Evolutionary conservation across 30 jellyfish, hydroid and myxozoan genomes (phyloP), one percentile per base, ranked within the genome.

Genomic region (Clytia hemisphaerica): DNA sequence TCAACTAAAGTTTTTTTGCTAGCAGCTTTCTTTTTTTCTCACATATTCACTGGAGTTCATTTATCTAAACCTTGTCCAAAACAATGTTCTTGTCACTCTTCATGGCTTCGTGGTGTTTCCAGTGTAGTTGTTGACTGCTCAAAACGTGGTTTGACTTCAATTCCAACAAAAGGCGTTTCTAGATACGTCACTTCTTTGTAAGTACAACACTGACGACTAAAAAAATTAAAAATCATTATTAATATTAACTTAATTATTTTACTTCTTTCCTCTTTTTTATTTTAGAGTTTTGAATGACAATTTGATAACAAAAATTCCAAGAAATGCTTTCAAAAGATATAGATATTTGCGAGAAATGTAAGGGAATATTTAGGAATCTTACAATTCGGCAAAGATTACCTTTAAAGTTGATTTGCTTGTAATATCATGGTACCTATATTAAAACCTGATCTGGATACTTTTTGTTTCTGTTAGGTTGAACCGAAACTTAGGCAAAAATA

Each of bases 101-200:
- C 97, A 4, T 88, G 97, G 97, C 37, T 88, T 0, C 87, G 97
- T 28, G 94, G 94, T 7, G 65, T 74, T 10, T 73, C 97, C 29
- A 79, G 79, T 25, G 94, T 88, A 7, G 91, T 71, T 47, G 97
- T 88, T 58, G 97, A 88, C 60, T 88, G 97, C 55, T 79, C 94
- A 9, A 61, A 74, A 6, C 14, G 47, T 42, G 68, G 71, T 14
- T 76, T 84, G 15, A 9, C 67, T 27, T 44, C 49, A 7, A 78
- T 84, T 38, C 95, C 95, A 28, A 76, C 90, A 21, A 67, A 65
- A 2, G 58, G 71, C 25, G 36, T 78, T 12, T 88, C 95, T 24
- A 40, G 88, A 25, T 83, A 82, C 61, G 84, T 84, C 21, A 84
- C 95, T 46, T 64, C 81, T 30, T 58, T 84, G 95, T 84, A 59